Evolutionary conservation across 2,113 vertebrate genomes (phyloP).

Genomic region (Callocephalon fimbriatum): DNA sequence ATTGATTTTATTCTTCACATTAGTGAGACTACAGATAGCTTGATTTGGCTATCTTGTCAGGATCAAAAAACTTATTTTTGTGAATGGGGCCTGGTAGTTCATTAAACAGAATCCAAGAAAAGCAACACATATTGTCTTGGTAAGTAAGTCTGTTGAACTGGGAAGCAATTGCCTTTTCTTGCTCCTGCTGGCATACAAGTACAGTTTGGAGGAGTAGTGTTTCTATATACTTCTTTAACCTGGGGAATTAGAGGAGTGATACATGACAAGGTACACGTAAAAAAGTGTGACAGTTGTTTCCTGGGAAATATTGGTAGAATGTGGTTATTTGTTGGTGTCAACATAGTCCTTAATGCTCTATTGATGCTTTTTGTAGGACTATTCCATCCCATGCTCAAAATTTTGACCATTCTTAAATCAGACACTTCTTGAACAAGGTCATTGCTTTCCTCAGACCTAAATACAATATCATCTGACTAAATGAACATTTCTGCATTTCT

Average conservation of each 20-base stretch:
- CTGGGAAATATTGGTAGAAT: neutral
- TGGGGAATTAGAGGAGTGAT: neutral
- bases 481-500: neutral
- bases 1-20: neutral
- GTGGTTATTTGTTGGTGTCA: neutral
- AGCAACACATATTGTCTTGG: neutral
- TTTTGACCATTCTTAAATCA: neutral
- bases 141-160: neutral
- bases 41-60: neutral
- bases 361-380: neutral
- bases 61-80: neutral
- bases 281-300: neutral
- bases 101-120: neutral
- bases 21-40: neutral
- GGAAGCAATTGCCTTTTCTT: neutral
- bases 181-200: neutral
- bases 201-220: neutral
- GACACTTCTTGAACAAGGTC: neutral
- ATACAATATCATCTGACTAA: neutral
- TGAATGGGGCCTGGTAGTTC: neutral
- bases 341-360: neutral
- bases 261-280: fast-evolving
- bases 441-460: neutral
- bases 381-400: neutral
- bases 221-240: neutral